Conservation (phyloP, 2,797 vertebrate genomes). For the Echeneis naucrates region DNA sequence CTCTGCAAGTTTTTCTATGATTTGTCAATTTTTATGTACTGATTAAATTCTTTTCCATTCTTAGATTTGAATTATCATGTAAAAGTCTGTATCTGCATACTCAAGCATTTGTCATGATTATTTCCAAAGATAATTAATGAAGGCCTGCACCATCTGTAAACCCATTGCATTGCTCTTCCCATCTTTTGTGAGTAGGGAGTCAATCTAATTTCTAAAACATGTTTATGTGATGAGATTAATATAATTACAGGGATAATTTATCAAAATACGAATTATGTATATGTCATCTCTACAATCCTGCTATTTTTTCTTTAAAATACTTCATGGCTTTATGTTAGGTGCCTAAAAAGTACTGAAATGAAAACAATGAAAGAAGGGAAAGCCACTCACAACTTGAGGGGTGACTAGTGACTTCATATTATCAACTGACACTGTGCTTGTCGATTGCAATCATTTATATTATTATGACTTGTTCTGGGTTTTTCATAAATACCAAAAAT, state of each 20-base stretch:
- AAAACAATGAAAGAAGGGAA: background rate
- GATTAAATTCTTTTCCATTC: background rate
- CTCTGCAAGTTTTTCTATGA: background rate
- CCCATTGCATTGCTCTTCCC: background rate
- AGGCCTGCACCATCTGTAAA: background rate
- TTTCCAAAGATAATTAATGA: background rate
- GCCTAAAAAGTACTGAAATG: background rate
- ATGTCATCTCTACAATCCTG: background rate
- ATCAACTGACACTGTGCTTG: too few species aligned
- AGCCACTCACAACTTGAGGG: too few species aligned
- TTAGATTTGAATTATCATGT: background rate
- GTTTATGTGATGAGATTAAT: too few species aligned
- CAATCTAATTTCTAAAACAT: too few species aligned
- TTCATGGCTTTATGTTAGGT: too few species aligned
- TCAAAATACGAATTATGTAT: too few species aligned
- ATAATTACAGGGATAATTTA: background rate
- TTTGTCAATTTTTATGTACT: too few species aligned
- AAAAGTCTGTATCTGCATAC: background rate
- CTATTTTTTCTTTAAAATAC: too few species aligned
- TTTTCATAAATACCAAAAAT: background rate
- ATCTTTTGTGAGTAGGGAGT: background rate
- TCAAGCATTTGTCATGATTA: background rate
- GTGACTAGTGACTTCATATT: too few species aligned
- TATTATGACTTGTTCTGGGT: too few species aligned
- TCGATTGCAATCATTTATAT: too few species aligned